phyloP scores from a whole-genome alignment of 2,113 vertebrate species.

The Dicerorhinus sumatrensis region DNA sequence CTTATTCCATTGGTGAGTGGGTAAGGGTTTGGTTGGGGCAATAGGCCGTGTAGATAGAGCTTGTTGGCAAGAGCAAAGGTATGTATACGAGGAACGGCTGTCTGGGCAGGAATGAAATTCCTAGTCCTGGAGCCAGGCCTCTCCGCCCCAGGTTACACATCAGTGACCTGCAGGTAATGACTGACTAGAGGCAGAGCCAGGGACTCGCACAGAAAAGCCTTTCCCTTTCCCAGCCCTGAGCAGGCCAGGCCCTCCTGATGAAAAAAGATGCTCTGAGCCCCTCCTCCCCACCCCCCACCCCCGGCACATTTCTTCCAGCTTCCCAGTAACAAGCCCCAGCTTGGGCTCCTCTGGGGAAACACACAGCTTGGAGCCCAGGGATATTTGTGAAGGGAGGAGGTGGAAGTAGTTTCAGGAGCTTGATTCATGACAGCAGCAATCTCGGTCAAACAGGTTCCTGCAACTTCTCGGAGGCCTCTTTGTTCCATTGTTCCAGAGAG shows the following conservation, averaged over 20 bases:
- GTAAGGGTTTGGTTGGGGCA: background rate
- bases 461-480: slow-evolving; percentile 70
- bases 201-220: background rate
- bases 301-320: background rate
- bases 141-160: background rate
- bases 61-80: slow-evolving; percentile 1
- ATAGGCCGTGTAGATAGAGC: fast-evolving
- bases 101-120: background rate
- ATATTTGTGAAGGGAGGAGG: slow-evolving; percentile 79
- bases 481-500: slow-evolving; percentile 77
- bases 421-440: slow-evolving; percentile 70
- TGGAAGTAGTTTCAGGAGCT: slow-evolving; percentile 69
- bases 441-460: slow-evolving; percentile 81
- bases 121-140: background rate
- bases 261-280: background rate
- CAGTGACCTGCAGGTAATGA: background rate
- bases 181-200: background rate
- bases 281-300: background rate
- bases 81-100: background rate
- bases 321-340: slow-evolving; percentile 59
- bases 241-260: background rate
- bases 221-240: background rate
- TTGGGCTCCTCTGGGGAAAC: slow-evolving; percentile 54
- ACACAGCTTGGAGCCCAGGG: slow-evolving; percentile 61
- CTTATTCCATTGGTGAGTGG: background rate